These are phyloP conservation scores for Vultur gryphus DNA, from an alignment of 2,797 vertebrate species.

Conservation along the genomic window DNA sequence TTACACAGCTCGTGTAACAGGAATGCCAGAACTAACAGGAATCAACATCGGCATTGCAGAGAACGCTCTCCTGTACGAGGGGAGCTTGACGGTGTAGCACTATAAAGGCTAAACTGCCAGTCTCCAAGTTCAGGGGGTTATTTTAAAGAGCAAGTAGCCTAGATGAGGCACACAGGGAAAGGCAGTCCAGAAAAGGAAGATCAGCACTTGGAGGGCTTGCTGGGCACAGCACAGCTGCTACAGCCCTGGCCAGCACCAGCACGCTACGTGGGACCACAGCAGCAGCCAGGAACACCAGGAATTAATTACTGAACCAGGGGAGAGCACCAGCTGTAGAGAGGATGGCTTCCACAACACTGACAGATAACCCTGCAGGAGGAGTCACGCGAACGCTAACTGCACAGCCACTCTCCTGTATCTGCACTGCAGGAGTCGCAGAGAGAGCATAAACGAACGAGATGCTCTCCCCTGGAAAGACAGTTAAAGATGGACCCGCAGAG, in stretches of 20 bases:
- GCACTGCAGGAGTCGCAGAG: not conserved
- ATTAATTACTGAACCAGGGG: not conserved
- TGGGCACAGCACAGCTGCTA: not conserved
- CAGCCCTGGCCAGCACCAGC: not conserved
- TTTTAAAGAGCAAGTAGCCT: not conserved
- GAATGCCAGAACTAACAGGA: not conserved
- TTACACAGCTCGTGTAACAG: not conserved
- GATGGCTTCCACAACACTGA: not conserved
- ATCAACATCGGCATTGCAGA: not conserved
- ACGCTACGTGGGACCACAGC: not conserved
- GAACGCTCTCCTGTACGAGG: rapidly evolving
- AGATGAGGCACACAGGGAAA: not conserved
- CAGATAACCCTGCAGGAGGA: not conserved
- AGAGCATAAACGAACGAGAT: rapidly evolving
- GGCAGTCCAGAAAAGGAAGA: not conserved
- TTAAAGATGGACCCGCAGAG: not conserved
- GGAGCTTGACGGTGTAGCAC: rapidly evolving
- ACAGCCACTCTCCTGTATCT: not conserved
- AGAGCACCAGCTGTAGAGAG: not conserved
- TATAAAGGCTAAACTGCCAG: not conserved
- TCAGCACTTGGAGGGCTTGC: not conserved
- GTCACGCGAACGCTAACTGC: not conserved
- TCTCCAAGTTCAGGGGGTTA: not conserved
- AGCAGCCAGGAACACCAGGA: not conserved
- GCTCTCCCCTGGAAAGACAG: not conserved